Base-by-base conservation (phyloP, 2,888 invertebrate species). In the Thecocarcelia acutangulata region DNA sequence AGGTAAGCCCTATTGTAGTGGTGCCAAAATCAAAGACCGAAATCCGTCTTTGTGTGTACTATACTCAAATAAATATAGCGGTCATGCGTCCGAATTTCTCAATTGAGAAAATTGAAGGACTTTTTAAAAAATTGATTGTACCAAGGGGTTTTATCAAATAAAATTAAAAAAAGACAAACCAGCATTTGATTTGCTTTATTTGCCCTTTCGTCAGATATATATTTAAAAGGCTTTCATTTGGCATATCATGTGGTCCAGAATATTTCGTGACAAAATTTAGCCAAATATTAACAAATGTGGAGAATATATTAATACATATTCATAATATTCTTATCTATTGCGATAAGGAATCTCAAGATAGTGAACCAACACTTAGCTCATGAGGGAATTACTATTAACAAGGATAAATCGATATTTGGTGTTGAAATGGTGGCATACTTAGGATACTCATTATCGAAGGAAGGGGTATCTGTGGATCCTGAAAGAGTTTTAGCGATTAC, bases 301-400 rank as follows among this genome's bases (percentile, higher is more conserved):
- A n/a, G n/a, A n/a, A n/a, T n/a, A n/a, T n/a, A n/a, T n/a, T n/a
- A n/a, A n/a, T n/a, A n/a, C n/a, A n/a, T n/a, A n/a, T n/a, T n/a
- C n/a, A n/a, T n/a, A n/a, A n/a, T n/a, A n/a, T n/a, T n/a, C n/a
- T n/a, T n/a, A n/a, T n/a, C n/a, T n/a, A n/a, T n/a, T n/a, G n/a
- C n/a, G n/a, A n/a, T n/a, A n/a, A n/a, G n/a, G n/a, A n/a, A n/a
- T n/a, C n/a, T n/a, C n/a, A n/a, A n/a, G n/a, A n/a, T n/a, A n/a
- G n/a, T n/a, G n/a, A n/a, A n/a, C n/a, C n/a, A n/a, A n/a, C n/a
- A n/a, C n/a, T n/a, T n/a, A n/a, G n/a, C n/a, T n/a, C n/a, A n/a
- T n/a, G n/a, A n/a, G n/a, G 63, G 63, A n/a, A 73, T 73, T 56
- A 63, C 73, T 12, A 74, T 74, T 17, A 54, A 74, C 42, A 48